These are phyloP conservation scores for Meloidogyne chitwoodi DNA, from an alignment of 1,140 invertebrate species.

Conservation along the genomic window DNA sequence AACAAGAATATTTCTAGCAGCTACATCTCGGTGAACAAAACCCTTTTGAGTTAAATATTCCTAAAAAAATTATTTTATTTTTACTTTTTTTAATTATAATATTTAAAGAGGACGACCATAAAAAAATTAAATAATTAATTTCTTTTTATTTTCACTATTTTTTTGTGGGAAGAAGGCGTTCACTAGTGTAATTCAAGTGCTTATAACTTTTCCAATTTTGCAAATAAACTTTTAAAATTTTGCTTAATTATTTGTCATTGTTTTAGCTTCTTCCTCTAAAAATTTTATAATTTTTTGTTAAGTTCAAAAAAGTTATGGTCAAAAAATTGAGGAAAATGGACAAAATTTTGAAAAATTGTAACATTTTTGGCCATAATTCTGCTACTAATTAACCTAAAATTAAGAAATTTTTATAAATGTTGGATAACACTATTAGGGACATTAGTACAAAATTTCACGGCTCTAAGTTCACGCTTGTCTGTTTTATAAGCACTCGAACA, in stretches of 20 bases:
- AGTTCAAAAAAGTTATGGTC: neutral
- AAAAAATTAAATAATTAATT: too few species aligned
- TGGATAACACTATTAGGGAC: neutral
- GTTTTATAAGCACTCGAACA: neutral
- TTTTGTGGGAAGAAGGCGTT: too few species aligned
- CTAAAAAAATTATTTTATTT: neutral
- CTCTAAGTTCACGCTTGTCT: neutral
- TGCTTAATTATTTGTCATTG: neutral
- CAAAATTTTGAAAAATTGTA: neutral
- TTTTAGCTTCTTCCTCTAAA: neutral
- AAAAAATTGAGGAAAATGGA: neutral
- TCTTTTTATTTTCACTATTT: too few species aligned
- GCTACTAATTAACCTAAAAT: neutral
- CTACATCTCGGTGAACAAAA: conserved; percentile 63
- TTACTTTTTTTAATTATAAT: neutral
- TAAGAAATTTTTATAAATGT: neutral
- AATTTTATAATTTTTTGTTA: neutral
- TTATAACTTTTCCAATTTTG: too few species aligned
- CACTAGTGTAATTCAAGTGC: too few species aligned
- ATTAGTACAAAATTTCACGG: neutral
- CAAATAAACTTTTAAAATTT: neutral
- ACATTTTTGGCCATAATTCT: neutral
- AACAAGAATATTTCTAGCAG: conserved; percentile 63
- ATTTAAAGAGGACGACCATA: too few species aligned
- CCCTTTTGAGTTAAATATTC: conserved; percentile 63